Percentiles rank a stretch among this genome's conserved stretches.
Evolutionary conservation across 2,797 vertebrate species (phyloP).

Genomic region (Phalanger gymnotis): DNA sequence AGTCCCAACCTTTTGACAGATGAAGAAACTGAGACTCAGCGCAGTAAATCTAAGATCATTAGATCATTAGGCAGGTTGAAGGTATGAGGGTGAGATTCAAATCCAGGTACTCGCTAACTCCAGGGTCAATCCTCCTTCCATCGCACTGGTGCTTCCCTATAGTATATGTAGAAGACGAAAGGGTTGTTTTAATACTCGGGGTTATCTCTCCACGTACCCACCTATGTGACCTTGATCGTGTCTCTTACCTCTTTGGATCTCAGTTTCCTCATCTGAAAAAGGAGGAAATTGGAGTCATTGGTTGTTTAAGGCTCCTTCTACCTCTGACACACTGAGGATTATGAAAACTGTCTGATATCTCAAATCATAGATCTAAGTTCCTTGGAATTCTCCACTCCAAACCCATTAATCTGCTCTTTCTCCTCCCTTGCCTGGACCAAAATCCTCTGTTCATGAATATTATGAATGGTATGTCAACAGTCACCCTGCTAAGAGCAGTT

Average conservation of each 20-base stretch:
- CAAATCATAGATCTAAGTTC: background rate
- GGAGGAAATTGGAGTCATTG: background rate
- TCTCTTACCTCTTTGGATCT: background rate
- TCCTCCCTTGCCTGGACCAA: background rate
- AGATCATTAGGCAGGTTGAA: background rate
- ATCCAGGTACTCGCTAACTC: background rate
- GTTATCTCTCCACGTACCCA: background rate
- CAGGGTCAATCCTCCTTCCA: background rate
- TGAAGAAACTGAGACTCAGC: background rate
- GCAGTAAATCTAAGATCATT: background rate
- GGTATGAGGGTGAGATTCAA: background rate
- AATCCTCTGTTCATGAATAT: background rate
- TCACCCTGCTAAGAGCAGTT: background rate
- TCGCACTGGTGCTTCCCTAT: background rate
- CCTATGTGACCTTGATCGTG: background rate
- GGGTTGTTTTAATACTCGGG: background rate
- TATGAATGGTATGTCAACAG: background rate
- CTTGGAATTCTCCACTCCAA: background rate
- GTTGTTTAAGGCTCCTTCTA: background rate
- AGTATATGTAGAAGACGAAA: background rate
- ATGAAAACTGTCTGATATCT: background rate
- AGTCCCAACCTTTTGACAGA: background rate
- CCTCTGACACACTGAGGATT: background rate
- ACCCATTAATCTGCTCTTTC: background rate
- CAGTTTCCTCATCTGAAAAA: background rate